These are phyloP conservation scores for Ceratina japonica DNA, from an alignment of 1,140 invertebrate genomes.

Conservation along the genomic window DNA sequence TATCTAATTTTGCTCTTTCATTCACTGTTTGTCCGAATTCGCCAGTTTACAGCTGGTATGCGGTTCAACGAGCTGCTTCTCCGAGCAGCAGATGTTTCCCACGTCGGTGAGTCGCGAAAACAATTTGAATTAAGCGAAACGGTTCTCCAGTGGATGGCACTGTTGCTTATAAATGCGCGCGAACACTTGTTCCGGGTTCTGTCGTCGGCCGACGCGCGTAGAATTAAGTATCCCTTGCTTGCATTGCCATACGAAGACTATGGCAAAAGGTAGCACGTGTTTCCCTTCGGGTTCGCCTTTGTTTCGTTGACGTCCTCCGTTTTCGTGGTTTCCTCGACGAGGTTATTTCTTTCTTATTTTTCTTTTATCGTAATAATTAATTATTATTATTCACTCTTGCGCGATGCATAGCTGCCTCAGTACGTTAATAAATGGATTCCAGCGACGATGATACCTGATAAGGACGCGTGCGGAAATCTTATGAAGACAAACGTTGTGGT, in stretches of 20 bases:
- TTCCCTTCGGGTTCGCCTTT: slow-evolving; percentile 5
- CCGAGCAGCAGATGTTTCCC: slow-evolving; percentile 28
- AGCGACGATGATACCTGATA: too few species aligned
- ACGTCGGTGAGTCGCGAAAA: slow-evolving; percentile 34
- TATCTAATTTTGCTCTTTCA: too few species aligned
- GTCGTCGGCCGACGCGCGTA: slow-evolving; percentile 9
- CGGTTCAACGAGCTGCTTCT: neutral
- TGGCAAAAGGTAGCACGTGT: slow-evolving; percentile 53
- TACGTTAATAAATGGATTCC: slow-evolving; percentile 14
- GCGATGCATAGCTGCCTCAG: neutral
- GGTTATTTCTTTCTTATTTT: neutral
- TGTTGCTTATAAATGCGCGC: slow-evolving; percentile 42
- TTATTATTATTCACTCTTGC: neutral
- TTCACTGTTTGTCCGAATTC: neutral
- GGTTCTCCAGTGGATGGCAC: slow-evolving; percentile 39
- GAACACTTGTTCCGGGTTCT: slow-evolving; percentile 55
- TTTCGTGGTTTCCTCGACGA: neutral
- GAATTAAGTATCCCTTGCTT: slow-evolving; percentile 40
- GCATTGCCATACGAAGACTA: neutral
- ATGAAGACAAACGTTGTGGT: neutral
- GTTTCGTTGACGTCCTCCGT: slow-evolving; percentile 3
- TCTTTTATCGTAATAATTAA: neutral
- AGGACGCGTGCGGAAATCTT: slow-evolving; percentile 11
- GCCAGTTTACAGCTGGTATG: neutral
- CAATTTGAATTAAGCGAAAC: slow-evolving; percentile 45